Percentiles rank a stretch among this genome's conserved stretches.
These are phyloP conservation scores for Callimorpha dominula DNA, from an alignment of 2,888 invertebrate species.

Conservation along the genomic window DNA sequence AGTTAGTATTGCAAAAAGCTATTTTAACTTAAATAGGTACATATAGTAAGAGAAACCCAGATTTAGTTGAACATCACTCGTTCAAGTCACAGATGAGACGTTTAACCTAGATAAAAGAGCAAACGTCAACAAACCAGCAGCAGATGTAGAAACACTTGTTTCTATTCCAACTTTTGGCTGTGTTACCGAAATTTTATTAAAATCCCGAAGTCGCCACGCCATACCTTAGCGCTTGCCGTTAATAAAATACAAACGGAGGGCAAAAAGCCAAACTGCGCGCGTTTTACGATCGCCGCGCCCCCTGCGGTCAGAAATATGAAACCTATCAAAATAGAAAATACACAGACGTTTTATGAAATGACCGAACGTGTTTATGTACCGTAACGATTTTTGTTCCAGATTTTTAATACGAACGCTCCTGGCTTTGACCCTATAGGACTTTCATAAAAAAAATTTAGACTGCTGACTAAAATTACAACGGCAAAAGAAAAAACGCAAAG, in stretches of 20 bases:
- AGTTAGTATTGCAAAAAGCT: too few species aligned
- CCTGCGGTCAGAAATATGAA: constrained; percentile 75
- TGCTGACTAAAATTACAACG: background rate
- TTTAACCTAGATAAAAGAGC: constrained; percentile 18
- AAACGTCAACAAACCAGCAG: constrained; percentile 17
- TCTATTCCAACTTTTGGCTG: constrained; percentile 46
- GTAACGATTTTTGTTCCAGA: constrained; percentile 47
- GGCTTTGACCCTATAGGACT: background rate
- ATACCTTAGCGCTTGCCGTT: constrained; percentile 63
- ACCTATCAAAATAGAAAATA: constrained; percentile 73
- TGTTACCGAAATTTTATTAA: constrained; percentile 57
- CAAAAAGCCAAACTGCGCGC: constrained; percentile 67
- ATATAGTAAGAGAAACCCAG: background rate
- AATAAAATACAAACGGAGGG: constrained; percentile 67
- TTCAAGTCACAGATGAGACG: background rate
- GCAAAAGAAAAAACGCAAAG: too few species aligned
- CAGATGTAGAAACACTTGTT: constrained; percentile 40
- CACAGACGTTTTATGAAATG: constrained; percentile 68
- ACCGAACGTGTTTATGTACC: constrained; percentile 64
- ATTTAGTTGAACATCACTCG: background rate
- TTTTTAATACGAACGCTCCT: constrained; percentile 14
- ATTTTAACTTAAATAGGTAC: too few species aligned
- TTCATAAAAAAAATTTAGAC: background rate
- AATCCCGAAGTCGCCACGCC: constrained; percentile 48
- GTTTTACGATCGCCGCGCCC: constrained; percentile 66